Evolutionary conservation across 1,140 invertebrate species (phyloP), one percentile per base, ranked within the genome.

Genomic region (Apis laboriosa): DNA sequence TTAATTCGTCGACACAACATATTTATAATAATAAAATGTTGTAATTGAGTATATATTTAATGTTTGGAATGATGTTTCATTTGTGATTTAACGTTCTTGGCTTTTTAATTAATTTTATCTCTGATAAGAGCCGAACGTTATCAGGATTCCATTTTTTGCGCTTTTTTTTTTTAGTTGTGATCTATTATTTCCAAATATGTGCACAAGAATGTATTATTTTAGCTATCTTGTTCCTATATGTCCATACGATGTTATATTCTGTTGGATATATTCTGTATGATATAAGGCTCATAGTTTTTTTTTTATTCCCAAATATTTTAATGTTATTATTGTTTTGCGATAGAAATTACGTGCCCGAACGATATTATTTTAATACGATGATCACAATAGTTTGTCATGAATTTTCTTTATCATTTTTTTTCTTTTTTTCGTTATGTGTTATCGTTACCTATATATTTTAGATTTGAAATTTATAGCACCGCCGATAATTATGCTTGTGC

Each of bases 11-110:
- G 55, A 68, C 73, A 0, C 64, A 53, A 82, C 74, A 56, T 76
- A 81, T 81, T 58, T 81, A 77, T 43, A 9, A 75, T 68, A 76
- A 77, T 77, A 82, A 77, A 77, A 70, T 24, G 49, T 77, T 82
- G 63, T 81, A 76, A 82, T 68, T 60, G 64, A 77, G 19, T 76
- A 53, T 75, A 34, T 70, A 55, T 61, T 68, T 77, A 77, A 28
- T 21, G 74, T 82, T 82, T 81, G 72, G 55, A 60, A 76, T 76
- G 80, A 56, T 81, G 68, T 60, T 68, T 60, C 68, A 56, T 81
- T 81, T 76, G 73, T 76, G 63, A 76, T 81, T 76, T 43, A 34
- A 74, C 43, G 79, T 80, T 77, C 17, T 3, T 61, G 80, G 56
- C 80, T 70, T 77, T 15, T 53, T 53, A 78, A 82, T 55, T 3